Evolutionary conservation across 2,797 vertebrate species (phyloP), one percentile per base, ranked within the genome.

Genomic region (Thaleichthys pacificus): DNA sequence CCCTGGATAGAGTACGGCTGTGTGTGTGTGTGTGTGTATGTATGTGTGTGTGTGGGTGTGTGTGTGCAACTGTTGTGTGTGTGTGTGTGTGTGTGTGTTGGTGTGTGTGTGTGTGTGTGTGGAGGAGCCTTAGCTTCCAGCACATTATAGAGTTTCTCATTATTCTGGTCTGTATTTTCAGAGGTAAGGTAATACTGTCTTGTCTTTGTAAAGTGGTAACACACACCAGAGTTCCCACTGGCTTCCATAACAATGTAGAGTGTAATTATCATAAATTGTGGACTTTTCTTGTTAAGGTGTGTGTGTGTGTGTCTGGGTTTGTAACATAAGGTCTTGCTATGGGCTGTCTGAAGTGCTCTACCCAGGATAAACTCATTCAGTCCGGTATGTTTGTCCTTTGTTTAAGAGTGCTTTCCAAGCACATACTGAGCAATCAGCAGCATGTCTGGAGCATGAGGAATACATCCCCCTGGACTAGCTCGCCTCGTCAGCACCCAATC

Each of bases 371-470:
- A 78, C 82, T 76, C 78, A 80, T 81, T 62, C 64, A 60, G 78
- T 87, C 89, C 80, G 70, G 76, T 87, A 84, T 80, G 85, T 85
- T 86, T 85, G 86, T 60, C 58, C 22, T 60, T 86, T 83, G 75
- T 80, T 80, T 78, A 89, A 90, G 84, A 90, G 88, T 88, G 86
- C 84, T 81, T 87, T 88, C 82, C 86, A 84, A 60, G 85, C 86
- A 86, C 75, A 75, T 80, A 78, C 74, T 80, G 85, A 86, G 87
- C 89, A 89, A 92, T 91, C 89, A 89, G 86, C 84, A 89, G 83
- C 84, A 54, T 86, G 82, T 84, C 88, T 90, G 89, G 87, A 89
- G 88, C 74, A 81, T 82, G 83, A 78, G 85, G 84, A 80, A 70
- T 79, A 87, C 85, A 92, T 88, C 42, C 85, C 51, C 88, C 85